These are phyloP conservation scores for Caenorhabditis virilis DNA, from an alignment of 2,888 invertebrate species.

Conservation along the genomic window DNA sequence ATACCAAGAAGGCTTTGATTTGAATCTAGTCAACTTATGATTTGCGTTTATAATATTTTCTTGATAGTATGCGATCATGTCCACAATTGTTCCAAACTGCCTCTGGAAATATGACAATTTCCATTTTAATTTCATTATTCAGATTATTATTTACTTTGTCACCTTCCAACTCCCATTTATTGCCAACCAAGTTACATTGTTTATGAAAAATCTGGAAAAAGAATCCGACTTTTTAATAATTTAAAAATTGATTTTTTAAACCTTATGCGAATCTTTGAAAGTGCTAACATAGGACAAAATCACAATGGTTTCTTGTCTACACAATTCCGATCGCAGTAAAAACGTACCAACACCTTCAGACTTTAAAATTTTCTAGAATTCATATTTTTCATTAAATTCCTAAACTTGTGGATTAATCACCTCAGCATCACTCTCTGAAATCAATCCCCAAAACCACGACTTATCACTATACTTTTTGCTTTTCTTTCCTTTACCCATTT, in stretches of 20 bases:
- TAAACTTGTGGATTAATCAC: neutral
- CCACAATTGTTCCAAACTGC: neutral
- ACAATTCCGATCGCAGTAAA: constrained; percentile 4
- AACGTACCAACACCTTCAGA: constrained; percentile 4
- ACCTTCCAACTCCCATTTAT: neutral
- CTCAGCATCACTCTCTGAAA: constrained; percentile 14
- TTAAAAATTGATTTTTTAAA: neutral
- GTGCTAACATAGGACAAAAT: constrained; percentile 1
- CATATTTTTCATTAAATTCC: neutral
- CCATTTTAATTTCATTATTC: neutral
- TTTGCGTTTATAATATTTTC: neutral
- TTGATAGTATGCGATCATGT: neutral
- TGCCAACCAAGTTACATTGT: neutral
- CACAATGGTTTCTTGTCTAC: neutral
- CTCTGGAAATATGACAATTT: neutral
- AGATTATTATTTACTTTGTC: neutral
- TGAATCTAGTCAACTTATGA: neutral
- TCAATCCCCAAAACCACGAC: constrained; percentile 21
- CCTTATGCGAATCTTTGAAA: neutral
- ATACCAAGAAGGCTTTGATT: constrained; percentile 5
- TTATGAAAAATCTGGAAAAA: neutral
- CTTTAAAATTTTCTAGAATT: constrained; percentile 7
- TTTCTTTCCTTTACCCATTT: constrained; percentile 1
- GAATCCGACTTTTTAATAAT: neutral
- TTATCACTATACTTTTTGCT: neutral